Evolutionary conservation across 1,140 invertebrate genomes (phyloP), one percentile per base, ranked within the genome.

Genomic region (Bradysia coprophila): DNA sequence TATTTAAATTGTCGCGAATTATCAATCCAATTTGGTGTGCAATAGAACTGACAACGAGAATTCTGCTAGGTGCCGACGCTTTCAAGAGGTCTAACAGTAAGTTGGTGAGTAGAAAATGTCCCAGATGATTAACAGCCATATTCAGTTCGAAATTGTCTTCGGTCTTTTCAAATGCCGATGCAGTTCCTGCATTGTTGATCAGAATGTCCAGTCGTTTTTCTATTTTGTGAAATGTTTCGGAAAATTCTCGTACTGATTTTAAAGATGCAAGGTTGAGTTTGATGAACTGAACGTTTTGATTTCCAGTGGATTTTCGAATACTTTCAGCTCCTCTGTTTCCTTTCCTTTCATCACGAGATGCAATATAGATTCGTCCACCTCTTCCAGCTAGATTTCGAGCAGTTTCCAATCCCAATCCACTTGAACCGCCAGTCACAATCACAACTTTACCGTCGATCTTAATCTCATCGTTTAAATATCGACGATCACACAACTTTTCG

Each of bases 111-210:
- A 91, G 64, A 54, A 91, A 92, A 51, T 91, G 88, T n/a, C n/a
- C 83, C 38, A 87, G 59, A 57, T 87, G 75, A 56, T 88, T 88
- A 0, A 76, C 73, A 13, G 76, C 80, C 15, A 88, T 63, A 46
- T 87, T 78, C 40, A 70, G 70, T 55, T 93, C 90, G 53, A 81
- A 80, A 2, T 84, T 85, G 50, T 92, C 84, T 45, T 71, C 71
- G 0, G 77, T 80, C 43, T 68, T 68, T 6, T 58, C 50, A 5
- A 68, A 54, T 3, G 78, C 78, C 45, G 76, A 76, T 46, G 74
- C 68, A 77, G 81, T 81, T 10, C 83, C 87, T 16, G 87, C 90
- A 67, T 95, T 96, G 57, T 94, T 94, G 37, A 96, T 79, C 24
- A 95, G 65, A 21, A 91, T 71, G 65, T 94, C 76, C 34, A 94